These are phyloP conservation scores for Prochilodus magdalenae DNA, from an alignment of 2,113 vertebrate genomes.

Conservation along the genomic window DNA sequence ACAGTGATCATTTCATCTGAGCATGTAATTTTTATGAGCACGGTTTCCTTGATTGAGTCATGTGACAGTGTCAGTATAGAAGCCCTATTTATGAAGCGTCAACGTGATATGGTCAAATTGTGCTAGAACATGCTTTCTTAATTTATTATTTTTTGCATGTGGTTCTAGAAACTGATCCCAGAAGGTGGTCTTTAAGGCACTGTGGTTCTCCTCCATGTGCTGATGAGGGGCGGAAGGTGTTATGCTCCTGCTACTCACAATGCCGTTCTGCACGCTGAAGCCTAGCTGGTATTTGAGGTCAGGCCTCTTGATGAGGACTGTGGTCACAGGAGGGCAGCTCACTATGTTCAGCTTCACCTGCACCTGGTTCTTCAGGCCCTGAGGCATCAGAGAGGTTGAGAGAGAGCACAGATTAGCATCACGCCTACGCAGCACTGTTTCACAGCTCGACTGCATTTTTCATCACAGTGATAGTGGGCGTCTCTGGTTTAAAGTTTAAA, in stretches of 20 bases:
- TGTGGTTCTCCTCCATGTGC: not conserved
- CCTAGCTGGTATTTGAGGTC: constrained; percentile 98
- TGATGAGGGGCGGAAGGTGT: not conserved
- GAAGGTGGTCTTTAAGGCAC: not conserved
- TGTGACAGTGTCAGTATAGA: not conserved
- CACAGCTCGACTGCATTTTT: constrained; percentile 9
- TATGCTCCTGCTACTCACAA: constrained; percentile 80
- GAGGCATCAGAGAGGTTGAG: constrained; percentile 21
- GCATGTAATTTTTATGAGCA: not conserved
- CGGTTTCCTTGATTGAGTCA: not conserved
- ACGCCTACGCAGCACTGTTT: not conserved
- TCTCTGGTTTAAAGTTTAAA: too few relatives aligned
- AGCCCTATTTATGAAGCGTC: not conserved
- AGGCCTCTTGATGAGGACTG: constrained; percentile 96
- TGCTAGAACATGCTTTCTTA: too few relatives aligned
- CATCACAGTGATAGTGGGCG: not conserved
- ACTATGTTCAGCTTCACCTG: constrained; percentile 98
- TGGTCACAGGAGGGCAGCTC: constrained; percentile 97
- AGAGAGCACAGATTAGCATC: not conserved
- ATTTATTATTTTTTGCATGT: not conserved
- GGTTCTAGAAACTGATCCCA: not conserved
- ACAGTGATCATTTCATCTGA: not conserved
- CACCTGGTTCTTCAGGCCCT: constrained; percentile 98
- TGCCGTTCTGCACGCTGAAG: constrained; percentile 99
- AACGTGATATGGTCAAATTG: not conserved